Evolutionary conservation across 2,888 invertebrate genomes (phyloP), one percentile per base, ranked within the genome.

Genomic region (Harpalus rubripes): DNA sequence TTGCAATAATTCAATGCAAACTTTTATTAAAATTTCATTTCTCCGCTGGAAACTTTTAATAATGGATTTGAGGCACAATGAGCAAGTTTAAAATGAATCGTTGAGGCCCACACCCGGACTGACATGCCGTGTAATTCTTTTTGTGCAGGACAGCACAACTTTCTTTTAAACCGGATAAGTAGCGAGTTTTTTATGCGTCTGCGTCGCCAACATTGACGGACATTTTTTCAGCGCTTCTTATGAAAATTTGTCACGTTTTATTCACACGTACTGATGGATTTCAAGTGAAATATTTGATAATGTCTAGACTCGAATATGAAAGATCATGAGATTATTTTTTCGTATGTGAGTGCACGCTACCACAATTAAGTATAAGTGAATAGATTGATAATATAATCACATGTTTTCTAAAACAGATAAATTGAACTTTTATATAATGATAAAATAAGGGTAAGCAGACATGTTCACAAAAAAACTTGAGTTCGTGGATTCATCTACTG

Each of bases 51-150:
- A 65, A 81, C 12, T 81, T 81, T 81, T 65, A 81, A 65, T 81
- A 81, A 81, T 63, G 65, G 81, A 44, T 81, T 81, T 81, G 81
- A 81, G 44, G 65, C 81, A 81, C 63, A 81, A 79, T 79, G 63
- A 81, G 81, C 41, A 44, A 81, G 63, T 81, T 81, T 81, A 18
- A 65, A 65, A 65, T 52, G 59, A 79, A 79, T 79, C 79, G 15
- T 26, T 78, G 59, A 15, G 59, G 39, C 59, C 15, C 44, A 81
- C 52, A 41, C 81, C 44, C 22, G 65, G 63, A 41, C 39, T 81
- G 81, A 81, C 65, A 81, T 81, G 65, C 52, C 81, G 81, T 81
- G 52, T 81, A 81, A 81, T 81, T 81, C 81, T 65, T 65, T 81
- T 81, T 81, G 63, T 65, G 18, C 32, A 32, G 22, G 79, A 52